Base-by-base conservation (phyloP, 2,113 vertebrate genomes). In the Canis aureus region DNA sequence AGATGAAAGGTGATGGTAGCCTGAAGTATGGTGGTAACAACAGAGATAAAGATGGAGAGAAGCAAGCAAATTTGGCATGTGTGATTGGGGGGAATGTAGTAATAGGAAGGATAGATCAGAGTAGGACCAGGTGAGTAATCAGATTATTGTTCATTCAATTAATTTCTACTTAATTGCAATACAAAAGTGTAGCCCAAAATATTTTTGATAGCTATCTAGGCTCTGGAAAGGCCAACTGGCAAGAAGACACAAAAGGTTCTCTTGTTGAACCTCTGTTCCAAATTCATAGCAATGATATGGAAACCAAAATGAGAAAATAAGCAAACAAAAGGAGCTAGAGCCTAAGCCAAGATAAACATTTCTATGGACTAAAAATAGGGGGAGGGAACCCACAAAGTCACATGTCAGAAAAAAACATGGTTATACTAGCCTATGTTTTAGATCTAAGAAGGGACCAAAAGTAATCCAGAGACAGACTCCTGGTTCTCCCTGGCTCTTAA, bases 241-340 rank as follows among this genome's bases (percentile, higher is more conserved):
- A 74, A 89, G 13, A 38, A 27, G 38, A 38, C 16, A 80, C 43
- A 32, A 88, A 91, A 27, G 12, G 0, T 51, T 62, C 15, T 38
- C 11, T 81, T 67, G 11, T n/a, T 80, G 27, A 69, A 51, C 35
- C 23, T 79, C 57, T 80, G 19, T 91, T 67, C 84, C 32, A 84
- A 91, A 94, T 79, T 84, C 38, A 49, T 66, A 64, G 51, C 43
- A 64, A 29, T 78, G 23, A 82, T 49, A 29, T 51, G 38, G 80
- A 91, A 95, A 91, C 23, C 22, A 76, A 96, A 96, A 87, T 4
- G 59, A 71, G 43, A 83, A 83, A 71, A 57, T n/a, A 91, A 55
- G 27, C 62, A 74, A 89, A 43, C 67, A 86, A 89, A 92, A 53
- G 57, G 49, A 43, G 43, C 4, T 53, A 35, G 57, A 73, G 19